A percentile compares a stretch with the other conserved stretches of the same genome.
phyloP scores from a whole-genome alignment of 2,797 vertebrate genomes.

The Kryptopterus vitreolus region DNA sequence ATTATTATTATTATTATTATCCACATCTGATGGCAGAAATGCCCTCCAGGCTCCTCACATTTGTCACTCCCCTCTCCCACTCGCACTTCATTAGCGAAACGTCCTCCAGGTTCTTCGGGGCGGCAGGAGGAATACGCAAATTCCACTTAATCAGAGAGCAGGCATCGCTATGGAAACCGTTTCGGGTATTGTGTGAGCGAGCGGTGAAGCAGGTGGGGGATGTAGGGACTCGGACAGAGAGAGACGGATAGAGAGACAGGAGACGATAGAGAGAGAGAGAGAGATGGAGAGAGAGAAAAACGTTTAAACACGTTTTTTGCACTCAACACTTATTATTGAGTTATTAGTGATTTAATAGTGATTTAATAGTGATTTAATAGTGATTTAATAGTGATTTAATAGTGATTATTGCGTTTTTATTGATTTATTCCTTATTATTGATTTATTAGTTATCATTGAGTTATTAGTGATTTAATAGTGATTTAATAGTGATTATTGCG shows the following conservation, averaged over 20 bases:
- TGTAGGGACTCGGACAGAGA: neutral
- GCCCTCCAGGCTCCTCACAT: conserved; percentile 16
- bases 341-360: too few relatives aligned
- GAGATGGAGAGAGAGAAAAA: neutral
- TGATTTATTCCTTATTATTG: too few relatives aligned
- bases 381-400: too few relatives aligned
- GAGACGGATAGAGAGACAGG: neutral
- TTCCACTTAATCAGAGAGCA: conserved; percentile 58
- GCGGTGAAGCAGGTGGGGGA: conserved; percentile 42
- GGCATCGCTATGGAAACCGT: conserved; percentile 64
- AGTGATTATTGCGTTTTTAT: too few relatives aligned
- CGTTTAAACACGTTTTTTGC: conserved; percentile 42
- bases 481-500: too few relatives aligned
- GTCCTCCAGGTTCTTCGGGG: conserved; percentile 40
- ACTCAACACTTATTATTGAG: conserved; percentile 45
- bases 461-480: too few relatives aligned
- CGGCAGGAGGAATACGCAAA: conserved; percentile 57
- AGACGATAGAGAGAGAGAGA: too few relatives aligned
- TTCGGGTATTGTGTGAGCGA: conserved; percentile 31
- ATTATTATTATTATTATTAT: too few relatives aligned
- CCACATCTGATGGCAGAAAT: conserved; percentile 12
- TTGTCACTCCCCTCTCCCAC: too few relatives aligned
- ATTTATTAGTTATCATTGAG: too few relatives aligned
- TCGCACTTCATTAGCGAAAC: conserved; percentile 53
- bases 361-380: too few relatives aligned